phyloP scores from a whole-genome alignment of 2,888 invertebrate species.

The Synanthedon andrenaeformis region DNA sequence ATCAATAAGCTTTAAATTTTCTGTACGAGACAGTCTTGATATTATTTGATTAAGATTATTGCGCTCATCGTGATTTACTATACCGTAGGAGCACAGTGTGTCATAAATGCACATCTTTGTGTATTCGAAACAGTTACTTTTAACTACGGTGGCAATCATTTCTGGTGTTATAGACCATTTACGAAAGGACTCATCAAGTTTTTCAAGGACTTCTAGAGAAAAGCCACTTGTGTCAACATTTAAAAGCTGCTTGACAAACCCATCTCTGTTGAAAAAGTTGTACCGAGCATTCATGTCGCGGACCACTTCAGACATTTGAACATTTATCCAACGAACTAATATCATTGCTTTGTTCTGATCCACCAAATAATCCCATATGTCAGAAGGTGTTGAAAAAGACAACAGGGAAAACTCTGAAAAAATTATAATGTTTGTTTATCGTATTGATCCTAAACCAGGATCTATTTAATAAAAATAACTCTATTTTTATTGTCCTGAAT shows the following conservation, averaged over 20 bases:
- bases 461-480: neutral
- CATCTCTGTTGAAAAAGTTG: conserved; percentile 55
- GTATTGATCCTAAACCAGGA: neutral
- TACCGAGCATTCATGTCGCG: conserved; percentile 59
- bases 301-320: conserved; percentile 62
- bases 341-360: conserved; percentile 71
- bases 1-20: conserved; percentile 63
- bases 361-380: conserved; percentile 74
- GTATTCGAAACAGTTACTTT: conserved; percentile 56
- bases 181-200: conserved; percentile 62
- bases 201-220: conserved; percentile 39
- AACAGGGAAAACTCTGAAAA: conserved; percentile 65
- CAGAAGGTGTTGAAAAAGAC: conserved; percentile 58
- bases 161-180: conserved; percentile 67
- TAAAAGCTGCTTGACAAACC: conserved; percentile 49
- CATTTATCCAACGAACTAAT: conserved; percentile 72
- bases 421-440: conserved; percentile 1
- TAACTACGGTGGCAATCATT: conserved; percentile 68
- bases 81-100: conserved; percentile 73
- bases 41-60: conserved; percentile 68
- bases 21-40: conserved; percentile 70
- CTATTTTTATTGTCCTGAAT: too few species aligned
- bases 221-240: conserved; percentile 57
- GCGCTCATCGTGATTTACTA: conserved; percentile 72
- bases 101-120: conserved; percentile 71